Evolutionary conservation across 2,797 vertebrate species (phyloP).

Genomic region (Antrozous pallidus): DNA sequence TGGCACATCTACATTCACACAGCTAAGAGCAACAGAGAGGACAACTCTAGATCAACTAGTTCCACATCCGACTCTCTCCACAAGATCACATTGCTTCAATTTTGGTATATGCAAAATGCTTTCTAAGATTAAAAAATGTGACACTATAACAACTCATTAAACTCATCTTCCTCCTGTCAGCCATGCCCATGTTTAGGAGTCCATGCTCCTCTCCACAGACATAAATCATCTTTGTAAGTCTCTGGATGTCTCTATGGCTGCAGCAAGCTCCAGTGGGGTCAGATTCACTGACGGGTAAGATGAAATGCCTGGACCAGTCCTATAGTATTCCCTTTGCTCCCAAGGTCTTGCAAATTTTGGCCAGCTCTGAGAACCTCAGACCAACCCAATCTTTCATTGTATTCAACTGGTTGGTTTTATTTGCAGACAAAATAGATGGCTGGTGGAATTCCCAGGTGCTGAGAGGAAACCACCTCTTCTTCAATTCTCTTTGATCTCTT

Average conservation of each 20-base stretch:
- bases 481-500: not conserved
- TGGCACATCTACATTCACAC: not conserved
- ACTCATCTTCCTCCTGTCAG: not conserved
- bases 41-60: not conserved
- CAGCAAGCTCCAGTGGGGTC: not conserved
- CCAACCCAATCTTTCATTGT: not conserved
- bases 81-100: not conserved
- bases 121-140: not conserved
- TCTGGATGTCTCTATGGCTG: not conserved
- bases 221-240: not conserved
- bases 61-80: not conserved
- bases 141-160: not conserved
- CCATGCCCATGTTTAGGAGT: not conserved
- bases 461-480: not conserved
- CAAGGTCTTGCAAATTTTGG: not conserved
- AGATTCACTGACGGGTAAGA: not conserved
- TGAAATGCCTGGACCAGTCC: not conserved
- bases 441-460: conserved; percentile 27
- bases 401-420: not conserved
- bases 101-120: not conserved
- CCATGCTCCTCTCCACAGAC: not conserved
- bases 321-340: not conserved
- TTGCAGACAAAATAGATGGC: not conserved
- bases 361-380: not conserved
- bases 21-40: not conserved